A percentile compares a stretch with the other conserved stretches of the same genome.
Conservation (phyloP, 2,888 invertebrate genomes). For the Antheraea yamamai region DNA sequence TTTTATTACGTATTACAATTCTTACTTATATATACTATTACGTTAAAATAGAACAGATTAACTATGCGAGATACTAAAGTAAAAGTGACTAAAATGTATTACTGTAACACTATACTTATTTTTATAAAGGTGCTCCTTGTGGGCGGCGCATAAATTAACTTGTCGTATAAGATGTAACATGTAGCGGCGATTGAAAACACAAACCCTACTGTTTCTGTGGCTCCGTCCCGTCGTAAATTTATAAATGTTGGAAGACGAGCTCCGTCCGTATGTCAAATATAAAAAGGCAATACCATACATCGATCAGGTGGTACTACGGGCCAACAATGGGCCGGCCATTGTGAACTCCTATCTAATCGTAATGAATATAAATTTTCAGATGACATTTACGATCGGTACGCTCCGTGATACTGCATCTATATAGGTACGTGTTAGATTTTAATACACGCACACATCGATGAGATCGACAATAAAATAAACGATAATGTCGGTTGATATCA, state of each 20-base stretch:
- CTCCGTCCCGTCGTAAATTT: conserved; percentile 54
- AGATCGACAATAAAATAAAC: conserved; percentile 56
- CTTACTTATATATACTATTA: conserved; percentile 19
- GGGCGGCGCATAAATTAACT: conserved; percentile 68
- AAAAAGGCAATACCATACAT: conserved; percentile 76
- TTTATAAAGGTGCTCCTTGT: conserved; percentile 50
- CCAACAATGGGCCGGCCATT: conserved; percentile 74
- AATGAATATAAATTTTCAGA: conserved; percentile 82
- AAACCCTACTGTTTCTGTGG: conserved; percentile 58
- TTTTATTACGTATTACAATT: too few species aligned
- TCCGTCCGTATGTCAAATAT: conserved; percentile 53
- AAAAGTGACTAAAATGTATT: background rate
- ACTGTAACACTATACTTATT: conserved; percentile 53
- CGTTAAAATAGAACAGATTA: conserved; percentile 41
- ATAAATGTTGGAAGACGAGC: conserved; percentile 41
- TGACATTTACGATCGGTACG: conserved; percentile 80
- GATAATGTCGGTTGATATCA: conserved; percentile 54
- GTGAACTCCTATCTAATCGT: conserved; percentile 79
- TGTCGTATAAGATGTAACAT: conserved; percentile 65
- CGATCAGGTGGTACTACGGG: conserved; percentile 70
- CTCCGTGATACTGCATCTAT: conserved; percentile 74
- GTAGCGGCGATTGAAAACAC: conserved; percentile 53
- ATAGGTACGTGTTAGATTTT: conserved; percentile 68
- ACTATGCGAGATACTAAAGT: background rate
- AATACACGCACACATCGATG: conserved; percentile 63